Percentiles rank a stretch among this genome's conserved stretches.
Evolutionary conservation across 2,113 vertebrate genomes (phyloP).

Genomic region (Periophthalmus modestus): DNA sequence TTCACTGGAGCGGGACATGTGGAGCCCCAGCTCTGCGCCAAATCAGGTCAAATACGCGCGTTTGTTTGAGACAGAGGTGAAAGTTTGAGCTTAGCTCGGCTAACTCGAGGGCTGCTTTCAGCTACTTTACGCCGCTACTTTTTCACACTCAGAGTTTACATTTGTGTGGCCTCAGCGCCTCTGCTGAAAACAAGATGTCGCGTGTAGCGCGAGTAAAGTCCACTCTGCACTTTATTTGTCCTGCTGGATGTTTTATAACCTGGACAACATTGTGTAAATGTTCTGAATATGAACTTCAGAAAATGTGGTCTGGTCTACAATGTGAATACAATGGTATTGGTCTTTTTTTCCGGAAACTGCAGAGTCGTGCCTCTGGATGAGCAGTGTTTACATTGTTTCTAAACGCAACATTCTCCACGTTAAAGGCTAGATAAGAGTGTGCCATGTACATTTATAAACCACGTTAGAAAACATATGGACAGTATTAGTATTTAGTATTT

Average conservation of each 20-base stretch:
- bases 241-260: neutral
- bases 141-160: neutral
- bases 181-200: neutral
- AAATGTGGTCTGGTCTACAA: too few relatives aligned
- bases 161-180: neutral
- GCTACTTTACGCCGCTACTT: slow-evolving; percentile 9
- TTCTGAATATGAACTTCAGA: neutral
- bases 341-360: neutral
- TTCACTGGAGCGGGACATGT: slow-evolving; percentile 7
- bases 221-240: neutral
- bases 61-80: slow-evolving; percentile 57
- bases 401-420: neutral
- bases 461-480: neutral
- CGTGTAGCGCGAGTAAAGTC: neutral
- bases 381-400: neutral
- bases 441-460: too few relatives aligned
- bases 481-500: neutral
- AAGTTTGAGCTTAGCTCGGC: slow-evolving; percentile 62
- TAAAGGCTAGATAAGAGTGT: neutral
- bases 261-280: neutral
- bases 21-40: slow-evolving; percentile 24
- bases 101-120: slow-evolving; percentile 42
- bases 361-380: neutral
- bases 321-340: neutral
- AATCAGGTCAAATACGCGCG: slow-evolving; percentile 48